These are phyloP conservation scores for Drosophila equinoxialis DNA, from an alignment of 1,140 invertebrate species.

Conservation along the genomic window DNA sequence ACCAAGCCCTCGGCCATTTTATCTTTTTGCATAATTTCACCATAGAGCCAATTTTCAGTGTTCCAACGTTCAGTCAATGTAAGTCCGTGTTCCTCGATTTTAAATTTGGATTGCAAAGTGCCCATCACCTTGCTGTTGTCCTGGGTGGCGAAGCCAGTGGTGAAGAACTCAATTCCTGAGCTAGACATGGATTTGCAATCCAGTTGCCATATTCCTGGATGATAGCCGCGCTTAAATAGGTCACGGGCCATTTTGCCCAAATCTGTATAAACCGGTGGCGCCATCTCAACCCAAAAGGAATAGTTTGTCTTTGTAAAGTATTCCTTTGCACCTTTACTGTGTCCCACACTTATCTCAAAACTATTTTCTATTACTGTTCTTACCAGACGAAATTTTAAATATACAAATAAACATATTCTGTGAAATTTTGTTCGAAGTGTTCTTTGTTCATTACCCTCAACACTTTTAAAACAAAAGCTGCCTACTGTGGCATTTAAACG, in stretches of 20 bases:
- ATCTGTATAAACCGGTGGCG: constrained; percentile 49
- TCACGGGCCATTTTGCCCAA: constrained; percentile 61
- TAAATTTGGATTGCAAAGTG: constrained; percentile 62
- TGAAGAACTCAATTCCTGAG: constrained; percentile 56
- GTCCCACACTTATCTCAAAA: neutral
- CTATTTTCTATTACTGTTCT: neutral
- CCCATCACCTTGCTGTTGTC: constrained; percentile 62
- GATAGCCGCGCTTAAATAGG: constrained; percentile 60
- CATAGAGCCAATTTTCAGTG: constrained; percentile 57
- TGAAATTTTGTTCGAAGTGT: neutral
- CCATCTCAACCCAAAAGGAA: constrained; percentile 45
- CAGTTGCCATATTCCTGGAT: constrained; percentile 66
- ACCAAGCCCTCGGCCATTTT: constrained; percentile 57
- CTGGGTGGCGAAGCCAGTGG: constrained; percentile 50
- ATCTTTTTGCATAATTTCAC: constrained; percentile 60
- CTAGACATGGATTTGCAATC: constrained; percentile 60
- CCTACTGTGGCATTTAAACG: neutral
- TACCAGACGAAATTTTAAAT: neutral
- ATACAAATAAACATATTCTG: neutral
- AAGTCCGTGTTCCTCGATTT: constrained; percentile 59
- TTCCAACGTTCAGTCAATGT: constrained; percentile 65
- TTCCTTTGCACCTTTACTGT: neutral
- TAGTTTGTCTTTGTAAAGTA: constrained; percentile 3
- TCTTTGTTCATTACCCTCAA: neutral
- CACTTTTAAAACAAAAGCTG: neutral